Evolutionary conservation across 2,888 invertebrate species (phyloP), one percentile per base, ranked within the genome.

Genomic region (Osedax fenrisi): DNA sequence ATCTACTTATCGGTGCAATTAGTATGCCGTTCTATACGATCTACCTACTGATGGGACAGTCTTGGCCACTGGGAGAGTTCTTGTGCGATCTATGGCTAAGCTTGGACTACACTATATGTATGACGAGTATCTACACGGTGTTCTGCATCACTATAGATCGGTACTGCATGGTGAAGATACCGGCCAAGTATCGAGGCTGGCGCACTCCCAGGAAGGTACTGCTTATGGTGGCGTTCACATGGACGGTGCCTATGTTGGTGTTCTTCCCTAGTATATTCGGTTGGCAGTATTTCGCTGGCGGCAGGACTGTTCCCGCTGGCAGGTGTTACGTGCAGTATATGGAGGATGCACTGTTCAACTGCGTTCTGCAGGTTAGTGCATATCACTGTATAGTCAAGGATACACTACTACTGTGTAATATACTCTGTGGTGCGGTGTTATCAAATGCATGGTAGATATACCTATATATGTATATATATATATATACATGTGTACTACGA

Each of bases 1-100:
- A 97, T 85, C 90, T 97, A 87, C 88, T 97, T 77, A 98, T 98
- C 85, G 98, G 98, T 81, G 91, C 94, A 71, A 90, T 97, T 76
- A 97, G 97, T 26, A 93, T 98, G 91, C 97, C 98, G 74, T 95
- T 98, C 86, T 98, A 94, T 86, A 95, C 96, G 26, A 92, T 95
- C 78, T 97, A 98, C 87, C 91, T 97, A 74, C 87, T 99, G 79
- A 91, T 92, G 88, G 94, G 94, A 73, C 91, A 92, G 83, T 77
- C 79, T 67, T 98, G 98, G 98, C 92, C 94, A 83, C 88, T 98
- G 78, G 97, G 98, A 17, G 92, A 94, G 26, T 87, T 97, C 76
- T 87, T 96, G 3, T 98, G 97, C 84, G 97, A 98, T 85, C 88
- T 98, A 74, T 98, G 98, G 98, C 88, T 98, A 3, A 94, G 96